Percentiles rank a stretch among this genome's conserved stretches.
These are phyloP conservation scores for Phasia obesa DNA, from an alignment of 2,888 invertebrate species.

Conservation along the genomic window DNA sequence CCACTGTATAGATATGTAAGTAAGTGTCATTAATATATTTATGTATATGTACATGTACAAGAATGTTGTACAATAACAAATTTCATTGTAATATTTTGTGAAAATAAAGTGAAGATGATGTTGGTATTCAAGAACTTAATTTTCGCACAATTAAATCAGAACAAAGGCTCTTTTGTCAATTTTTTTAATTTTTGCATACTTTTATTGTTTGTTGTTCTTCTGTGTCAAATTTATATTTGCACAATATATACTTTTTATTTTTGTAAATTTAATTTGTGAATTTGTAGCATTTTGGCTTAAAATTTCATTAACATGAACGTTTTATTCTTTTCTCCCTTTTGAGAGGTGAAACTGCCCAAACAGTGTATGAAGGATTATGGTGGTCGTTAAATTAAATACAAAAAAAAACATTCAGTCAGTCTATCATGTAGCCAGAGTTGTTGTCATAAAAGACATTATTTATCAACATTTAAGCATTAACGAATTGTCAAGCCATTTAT, in stretches of 20 bases:
- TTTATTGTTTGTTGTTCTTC: background rate
- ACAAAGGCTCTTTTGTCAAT: slow-evolving; percentile 39
- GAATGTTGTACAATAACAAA: too few species aligned
- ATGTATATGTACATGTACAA: background rate
- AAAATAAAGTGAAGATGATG: slow-evolving; percentile 28
- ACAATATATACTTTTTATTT: slow-evolving; percentile 4
- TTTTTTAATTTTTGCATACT: background rate
- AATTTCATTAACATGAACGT: slow-evolving; percentile 45
- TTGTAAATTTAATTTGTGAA: background rate
- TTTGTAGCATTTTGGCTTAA: slow-evolving; percentile 51
- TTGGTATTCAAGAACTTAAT: slow-evolving; percentile 58
- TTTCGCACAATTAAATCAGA: slow-evolving; percentile 66
- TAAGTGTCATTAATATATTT: background rate
- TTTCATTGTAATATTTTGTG: too few species aligned
- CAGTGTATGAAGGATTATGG: background rate
- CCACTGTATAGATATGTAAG: background rate
- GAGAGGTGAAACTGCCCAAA: background rate
- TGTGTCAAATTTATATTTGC: slow-evolving; percentile 1
- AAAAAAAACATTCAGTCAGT: slow-evolving; percentile 13
- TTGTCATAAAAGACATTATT: slow-evolving; percentile 27
- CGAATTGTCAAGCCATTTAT: slow-evolving; percentile 36
- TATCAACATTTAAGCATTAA: slow-evolving; percentile 42
- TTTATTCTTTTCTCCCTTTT: background rate
- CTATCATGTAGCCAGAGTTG: background rate
- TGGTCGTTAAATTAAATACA: slow-evolving; percentile 44